A percentile compares a stretch with the other conserved stretches of the same genome.
These are phyloP conservation scores for Scaptomyza polygonia DNA, from an alignment of 2,888 invertebrate genomes.

Conservation along the genomic window DNA sequence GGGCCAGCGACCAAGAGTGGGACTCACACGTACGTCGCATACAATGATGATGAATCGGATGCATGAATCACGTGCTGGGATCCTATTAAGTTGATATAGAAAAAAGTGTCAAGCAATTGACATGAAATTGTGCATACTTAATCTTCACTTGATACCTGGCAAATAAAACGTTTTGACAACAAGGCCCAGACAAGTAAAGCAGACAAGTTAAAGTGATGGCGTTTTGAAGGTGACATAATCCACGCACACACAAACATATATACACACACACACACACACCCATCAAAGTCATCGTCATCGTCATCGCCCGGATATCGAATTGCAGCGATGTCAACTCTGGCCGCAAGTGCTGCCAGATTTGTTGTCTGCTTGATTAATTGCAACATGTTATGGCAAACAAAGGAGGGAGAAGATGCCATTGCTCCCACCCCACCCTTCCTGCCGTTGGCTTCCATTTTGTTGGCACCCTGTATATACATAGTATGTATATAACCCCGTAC, in stretches of 20 bases:
- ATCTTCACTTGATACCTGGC: slow-evolving; percentile 5
- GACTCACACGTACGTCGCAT: no score
- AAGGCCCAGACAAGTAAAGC: slow-evolving; percentile 12
- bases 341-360: slow-evolving; percentile 59
- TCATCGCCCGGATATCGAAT: slow-evolving; percentile 35
- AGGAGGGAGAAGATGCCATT: no score
- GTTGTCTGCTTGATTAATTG: slow-evolving; percentile 76
- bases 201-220: slow-evolving; percentile 14
- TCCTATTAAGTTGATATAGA: background rate
- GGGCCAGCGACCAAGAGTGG: no score
- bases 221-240: slow-evolving; percentile 11
- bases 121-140: slow-evolving; percentile 4
- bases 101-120: slow-evolving; percentile 4
- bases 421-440: no score
- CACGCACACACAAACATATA: slow-evolving; percentile 4
- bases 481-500: background rate
- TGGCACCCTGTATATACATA: slow-evolving; percentile 1
- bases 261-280: slow-evolving; percentile 16
- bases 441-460: no score
- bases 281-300: slow-evolving; percentile 15
- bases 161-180: slow-evolving; percentile 16
- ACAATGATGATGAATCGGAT: no score
- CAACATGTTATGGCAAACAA: slow-evolving; percentile 17
- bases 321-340: slow-evolving; percentile 49
- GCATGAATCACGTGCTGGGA: no score